Conservation (phyloP, 2,888 invertebrate species). For the Baccha elongata region DNA sequence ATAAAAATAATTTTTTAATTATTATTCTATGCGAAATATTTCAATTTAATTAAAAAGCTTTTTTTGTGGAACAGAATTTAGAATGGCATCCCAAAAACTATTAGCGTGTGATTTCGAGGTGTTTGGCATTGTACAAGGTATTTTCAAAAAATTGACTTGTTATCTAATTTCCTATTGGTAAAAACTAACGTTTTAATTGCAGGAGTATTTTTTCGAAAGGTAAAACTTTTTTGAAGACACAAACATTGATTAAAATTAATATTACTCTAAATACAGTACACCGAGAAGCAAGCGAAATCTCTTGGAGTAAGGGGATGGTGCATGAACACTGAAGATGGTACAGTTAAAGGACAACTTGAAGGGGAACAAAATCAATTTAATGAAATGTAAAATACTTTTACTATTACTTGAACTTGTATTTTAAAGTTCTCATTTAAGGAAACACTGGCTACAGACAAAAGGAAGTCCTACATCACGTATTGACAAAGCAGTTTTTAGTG, state of each 20-base stretch:
- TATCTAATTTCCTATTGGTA: constrained; percentile 38
- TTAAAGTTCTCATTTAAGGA: constrained; percentile 75
- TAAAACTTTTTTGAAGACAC: constrained; percentile 64
- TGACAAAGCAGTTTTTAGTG: constrained; percentile 88
- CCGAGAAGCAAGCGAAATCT: constrained; percentile 84
- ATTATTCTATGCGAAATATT: not conserved
- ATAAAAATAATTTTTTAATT: not conserved
- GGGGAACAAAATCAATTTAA: constrained; percentile 83
- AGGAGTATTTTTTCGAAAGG: constrained; percentile 82
- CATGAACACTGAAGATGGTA: constrained; percentile 86
- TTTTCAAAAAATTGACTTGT: not conserved
- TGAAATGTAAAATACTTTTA: constrained; percentile 83
- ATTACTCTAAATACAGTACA: constrained; percentile 82
- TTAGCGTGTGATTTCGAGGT: constrained; percentile 79
- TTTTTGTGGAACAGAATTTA: not conserved
- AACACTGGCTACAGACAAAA: constrained; percentile 83
- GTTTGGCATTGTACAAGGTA: constrained; percentile 81
- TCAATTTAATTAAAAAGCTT: constrained; percentile 1
- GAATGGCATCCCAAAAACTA: constrained; percentile 57
- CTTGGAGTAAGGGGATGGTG: constrained; percentile 87
- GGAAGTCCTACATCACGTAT: constrained; percentile 91
- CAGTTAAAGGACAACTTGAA: constrained; percentile 86
- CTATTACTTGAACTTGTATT: not conserved
- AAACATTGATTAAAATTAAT: not conserved
- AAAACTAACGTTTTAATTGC: constrained; percentile 27